phyloP scores from a whole-genome alignment of 1,140 invertebrate species.

The Drosophila nigromelanica region DNA sequence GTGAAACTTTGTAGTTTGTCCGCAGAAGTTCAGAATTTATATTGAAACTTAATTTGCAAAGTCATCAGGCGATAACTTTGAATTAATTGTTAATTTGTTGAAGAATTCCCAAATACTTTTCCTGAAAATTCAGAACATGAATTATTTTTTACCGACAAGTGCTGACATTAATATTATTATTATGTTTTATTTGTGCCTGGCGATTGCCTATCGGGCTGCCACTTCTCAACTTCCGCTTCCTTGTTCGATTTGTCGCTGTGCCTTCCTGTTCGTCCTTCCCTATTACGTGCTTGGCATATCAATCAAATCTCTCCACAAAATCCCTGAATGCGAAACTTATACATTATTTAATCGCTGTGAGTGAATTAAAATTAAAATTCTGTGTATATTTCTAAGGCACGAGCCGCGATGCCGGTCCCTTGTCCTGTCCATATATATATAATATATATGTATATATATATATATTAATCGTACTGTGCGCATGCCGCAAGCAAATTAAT shows the following conservation, averaged over 20 bases:
- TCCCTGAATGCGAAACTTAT: slow-evolving; percentile 52
- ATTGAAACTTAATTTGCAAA: slow-evolving; percentile 3
- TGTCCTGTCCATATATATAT: slow-evolving; percentile 14
- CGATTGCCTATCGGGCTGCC: neutral
- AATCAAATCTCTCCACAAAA: slow-evolving; percentile 53
- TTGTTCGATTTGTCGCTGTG: slow-evolving; percentile 30
- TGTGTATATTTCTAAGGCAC: slow-evolving; percentile 12
- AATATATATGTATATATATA: slow-evolving; percentile 4
- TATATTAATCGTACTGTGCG: slow-evolving; percentile 12
- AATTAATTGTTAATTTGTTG: neutral
- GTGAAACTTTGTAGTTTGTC: neutral
- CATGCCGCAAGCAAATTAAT: slow-evolving; percentile 68
- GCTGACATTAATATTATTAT: slow-evolving; percentile 22
- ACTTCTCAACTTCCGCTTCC: slow-evolving; percentile 16
- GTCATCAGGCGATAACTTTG: slow-evolving; percentile 10
- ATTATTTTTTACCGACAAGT: slow-evolving; percentile 16
- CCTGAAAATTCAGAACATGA: slow-evolving; percentile 1
- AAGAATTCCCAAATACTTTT: slow-evolving; percentile 2
- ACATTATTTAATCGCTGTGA: slow-evolving; percentile 64
- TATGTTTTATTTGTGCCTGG: slow-evolving; percentile 28
- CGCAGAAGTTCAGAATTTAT: neutral
- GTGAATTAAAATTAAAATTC: slow-evolving; percentile 73
- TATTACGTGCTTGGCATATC: slow-evolving; percentile 54
- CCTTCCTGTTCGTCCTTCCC: neutral
- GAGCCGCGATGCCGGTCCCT: neutral